These are phyloP conservation scores for Philantomba maxwellii DNA, from an alignment of 2,113 vertebrate species.

Conservation along the genomic window DNA sequence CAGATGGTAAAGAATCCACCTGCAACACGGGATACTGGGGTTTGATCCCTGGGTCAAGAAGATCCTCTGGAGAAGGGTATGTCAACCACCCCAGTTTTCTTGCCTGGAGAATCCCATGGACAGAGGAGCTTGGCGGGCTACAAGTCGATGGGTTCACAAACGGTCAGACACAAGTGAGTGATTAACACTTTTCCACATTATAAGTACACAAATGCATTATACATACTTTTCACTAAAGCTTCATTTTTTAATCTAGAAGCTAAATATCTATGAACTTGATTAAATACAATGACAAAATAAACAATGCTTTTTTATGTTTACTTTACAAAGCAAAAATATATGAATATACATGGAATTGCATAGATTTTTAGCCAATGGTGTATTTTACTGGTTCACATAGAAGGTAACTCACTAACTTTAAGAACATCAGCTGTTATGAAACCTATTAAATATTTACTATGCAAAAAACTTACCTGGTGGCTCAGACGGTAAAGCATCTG, in stretches of 20 bases:
- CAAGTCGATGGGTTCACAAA: background rate
- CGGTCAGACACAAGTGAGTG: background rate
- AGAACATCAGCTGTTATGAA: background rate
- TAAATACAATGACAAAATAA: slow-evolving; percentile 15
- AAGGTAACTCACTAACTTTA: background rate
- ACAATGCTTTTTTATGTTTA: background rate
- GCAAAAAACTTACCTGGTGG: background rate
- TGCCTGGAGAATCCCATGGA: background rate
- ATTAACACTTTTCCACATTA: background rate
- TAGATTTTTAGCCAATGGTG: background rate
- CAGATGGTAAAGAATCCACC: background rate
- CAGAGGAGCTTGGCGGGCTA: background rate
- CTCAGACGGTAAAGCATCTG: too few species aligned
- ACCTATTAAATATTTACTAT: background rate
- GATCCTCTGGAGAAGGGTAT: background rate
- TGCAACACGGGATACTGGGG: background rate
- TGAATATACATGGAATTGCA: background rate
- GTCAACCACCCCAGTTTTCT: background rate
- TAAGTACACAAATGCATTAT: background rate
- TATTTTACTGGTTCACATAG: background rate
- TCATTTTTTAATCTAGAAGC: background rate
- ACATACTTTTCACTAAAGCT: background rate
- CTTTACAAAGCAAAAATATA: background rate
- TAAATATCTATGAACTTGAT: background rate
- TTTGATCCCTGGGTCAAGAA: background rate